These are phyloP conservation scores for Amphipyra tragopoginis DNA, from an alignment of 2,888 invertebrate species.

Conservation along the genomic window DNA sequence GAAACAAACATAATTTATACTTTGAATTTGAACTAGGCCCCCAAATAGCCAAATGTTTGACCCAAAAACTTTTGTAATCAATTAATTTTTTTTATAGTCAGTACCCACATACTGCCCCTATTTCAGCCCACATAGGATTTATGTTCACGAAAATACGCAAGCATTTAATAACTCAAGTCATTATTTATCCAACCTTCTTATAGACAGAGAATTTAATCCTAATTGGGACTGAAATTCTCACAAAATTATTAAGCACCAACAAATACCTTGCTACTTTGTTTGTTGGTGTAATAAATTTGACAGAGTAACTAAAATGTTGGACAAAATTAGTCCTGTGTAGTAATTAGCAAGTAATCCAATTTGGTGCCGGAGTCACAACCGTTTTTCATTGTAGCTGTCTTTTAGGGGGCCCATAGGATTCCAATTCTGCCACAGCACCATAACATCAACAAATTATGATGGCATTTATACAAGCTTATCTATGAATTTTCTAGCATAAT, in stretches of 20 bases:
- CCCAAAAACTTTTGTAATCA: constrained; percentile 11
- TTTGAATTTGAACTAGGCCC: not conserved
- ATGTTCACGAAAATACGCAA: constrained; percentile 20
- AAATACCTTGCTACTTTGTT: constrained; percentile 16
- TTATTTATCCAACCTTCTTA: constrained; percentile 23
- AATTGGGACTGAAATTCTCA: constrained; percentile 3
- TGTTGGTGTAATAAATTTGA: constrained; percentile 19
- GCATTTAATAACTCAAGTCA: constrained; percentile 36
- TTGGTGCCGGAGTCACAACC: too few species aligned
- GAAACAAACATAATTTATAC: not conserved
- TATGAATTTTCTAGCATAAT: too few species aligned
- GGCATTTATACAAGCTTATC: too few species aligned
- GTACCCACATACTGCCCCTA: not conserved
- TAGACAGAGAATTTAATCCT: constrained; percentile 9
- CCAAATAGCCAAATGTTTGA: not conserved
- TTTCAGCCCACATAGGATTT: constrained; percentile 14
- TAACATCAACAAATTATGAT: too few species aligned
- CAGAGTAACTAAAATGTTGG: not conserved
- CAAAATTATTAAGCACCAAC: constrained; percentile 6
- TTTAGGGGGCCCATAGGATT: too few species aligned
- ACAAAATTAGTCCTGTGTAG: constrained; percentile 10
- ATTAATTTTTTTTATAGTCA: constrained; percentile 14
- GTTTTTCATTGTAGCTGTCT: too few species aligned
- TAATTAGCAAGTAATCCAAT: too few species aligned
- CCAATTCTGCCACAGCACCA: too few species aligned